These are phyloP conservation scores for Daphoenositta chrysoptera DNA, from an alignment of 2,113 vertebrate genomes.

Conservation along the genomic window DNA sequence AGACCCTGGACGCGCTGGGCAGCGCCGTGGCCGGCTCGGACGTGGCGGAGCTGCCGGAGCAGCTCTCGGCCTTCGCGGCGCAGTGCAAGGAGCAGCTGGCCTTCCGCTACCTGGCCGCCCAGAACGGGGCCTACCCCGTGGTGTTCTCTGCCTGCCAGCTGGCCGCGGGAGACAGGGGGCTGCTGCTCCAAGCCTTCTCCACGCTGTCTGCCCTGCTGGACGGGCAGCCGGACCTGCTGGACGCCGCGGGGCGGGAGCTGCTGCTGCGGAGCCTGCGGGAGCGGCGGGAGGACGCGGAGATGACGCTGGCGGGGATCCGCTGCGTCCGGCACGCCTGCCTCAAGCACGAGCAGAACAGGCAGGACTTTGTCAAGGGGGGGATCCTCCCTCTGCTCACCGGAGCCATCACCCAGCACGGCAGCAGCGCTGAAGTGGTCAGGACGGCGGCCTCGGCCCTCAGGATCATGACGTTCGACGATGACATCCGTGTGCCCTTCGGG, in stretches of 20 bases:
- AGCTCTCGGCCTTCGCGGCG: conserved; percentile 73
- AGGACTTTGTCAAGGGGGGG: conserved; percentile 81
- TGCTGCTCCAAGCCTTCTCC: conserved; percentile 63
- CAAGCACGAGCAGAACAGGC: conserved; percentile 92
- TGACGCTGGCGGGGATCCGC: conserved; percentile 67
- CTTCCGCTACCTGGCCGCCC: conserved; percentile 84
- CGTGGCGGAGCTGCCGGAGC: neutral
- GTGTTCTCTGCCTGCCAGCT: conserved; percentile 81
- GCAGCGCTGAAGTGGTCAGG: conserved; percentile 71
- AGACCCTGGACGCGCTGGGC: conserved; percentile 81
- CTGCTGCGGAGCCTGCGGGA: conserved; percentile 70
- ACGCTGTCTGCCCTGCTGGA: conserved; percentile 80
- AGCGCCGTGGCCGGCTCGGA: conserved; percentile 26
- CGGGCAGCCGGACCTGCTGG: conserved; percentile 91
- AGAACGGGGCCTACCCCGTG: conserved; percentile 83
- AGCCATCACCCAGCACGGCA: conserved; percentile 66
- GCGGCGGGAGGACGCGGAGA: neutral
- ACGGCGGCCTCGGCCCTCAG: conserved; percentile 79
- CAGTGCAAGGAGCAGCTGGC: conserved; percentile 82
- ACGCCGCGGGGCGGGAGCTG: conserved; percentile 75
- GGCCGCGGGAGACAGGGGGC: conserved; percentile 16
- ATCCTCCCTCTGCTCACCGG: conserved; percentile 75
- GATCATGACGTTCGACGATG: conserved; percentile 93
- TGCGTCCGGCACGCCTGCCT: conserved; percentile 80
- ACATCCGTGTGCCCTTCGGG: conserved; percentile 89